Evolutionary conservation across 2,888 invertebrate species (phyloP), one percentile per base, ranked within the genome.

Genomic region (Melangyna quadrimaculata): DNA sequence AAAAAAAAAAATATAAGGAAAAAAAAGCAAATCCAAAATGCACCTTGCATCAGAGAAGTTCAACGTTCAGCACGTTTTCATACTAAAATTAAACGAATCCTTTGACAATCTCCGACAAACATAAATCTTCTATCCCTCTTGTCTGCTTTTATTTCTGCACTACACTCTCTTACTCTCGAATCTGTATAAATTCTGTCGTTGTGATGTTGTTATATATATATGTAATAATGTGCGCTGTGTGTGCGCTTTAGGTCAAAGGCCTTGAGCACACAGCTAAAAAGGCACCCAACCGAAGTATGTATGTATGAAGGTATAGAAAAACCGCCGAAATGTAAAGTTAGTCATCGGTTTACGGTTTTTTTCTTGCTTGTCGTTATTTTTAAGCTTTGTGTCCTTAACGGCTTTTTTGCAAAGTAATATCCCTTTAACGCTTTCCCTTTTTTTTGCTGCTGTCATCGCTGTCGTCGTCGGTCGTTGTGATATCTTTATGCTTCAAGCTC

Each of bases 101-200:
- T 86, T 86, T 86, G 73, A 65, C 40, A 73, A 63, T 53, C 81
- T 57, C 80, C 80, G 84, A 80, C 80, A 77, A 77, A 78, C 43
- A 37, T 45, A 45, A n/a, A n/a, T 29, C 40, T 37, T 72, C 57
- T 72, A 71, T 78, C 51, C 72, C 22, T 65, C 74, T 73, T 78
- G 75, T 72, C 59, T 79, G 80, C 53, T 32, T 73, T 35, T 48
- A 3, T 43, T 17, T 12, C 65, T 77, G n/a, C n/a, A n/a, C n/a
- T n/a, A n/a, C 78, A 55, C 29, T 40, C 29, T 48, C 43, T 12
- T 32, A 5, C 17, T 43, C 53, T 48, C 51, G 9, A 63, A 24
- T 51, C 19, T 27, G 17, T n/a, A n/a, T n/a, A n/a, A n/a, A n/a
- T 32, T 70, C 3, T 35, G 40, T 24, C 24, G 40, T 61, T 61